Base-by-base conservation (phyloP, 2,888 invertebrate genomes). In the Lasioglossum vierecki region DNA sequence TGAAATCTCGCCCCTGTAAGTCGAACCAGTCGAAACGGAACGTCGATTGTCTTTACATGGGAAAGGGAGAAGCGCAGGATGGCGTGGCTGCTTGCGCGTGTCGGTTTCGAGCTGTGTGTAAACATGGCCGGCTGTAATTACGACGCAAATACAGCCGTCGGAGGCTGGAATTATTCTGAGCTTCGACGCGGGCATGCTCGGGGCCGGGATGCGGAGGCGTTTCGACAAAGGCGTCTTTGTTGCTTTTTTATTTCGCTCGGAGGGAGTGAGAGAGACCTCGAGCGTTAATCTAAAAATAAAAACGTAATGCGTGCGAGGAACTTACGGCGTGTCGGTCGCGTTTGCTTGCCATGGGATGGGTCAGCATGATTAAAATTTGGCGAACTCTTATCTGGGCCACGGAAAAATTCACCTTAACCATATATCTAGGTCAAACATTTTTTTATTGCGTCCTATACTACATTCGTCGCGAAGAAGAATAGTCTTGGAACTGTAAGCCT, bases 1-100 rank as follows among this genome's bases (percentile, higher is more conserved):
- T 83, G 85, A 83, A 83, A 80, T 85, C 76, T 74, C 66, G 35
- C 41, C 11, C n/a, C 73, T 30, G 76, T 26, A 72, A 57, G 73
- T 53, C 68, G 72, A 68, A 73, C 63, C n/a, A 68, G 73, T 60
- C 71, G 74, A 79, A 79, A 79, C 44, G 84, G 57, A 60, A 44
- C 71, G 35, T 15, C 63, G 79, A 79, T 66, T 78, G 77, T 75
- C 73, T 78, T 80, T 30, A 15, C 30, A 18, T 30, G 35, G 66
- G 66, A 15, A 66, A 15, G 35, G 66, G 35, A 30, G 66, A 18
- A 8, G 15, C 3, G 15, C 30, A 18, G 73, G 46, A 30, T 22
- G 39, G 68, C 18, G 68, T n/a, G 26, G 41, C n/a, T n/a, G 18
- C 35, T 68, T 26, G 74, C 75, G 46, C 22, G 77, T 30, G 53